Evolutionary conservation across 92 coral and sea anemone genomes (phyloP).

Genomic region (Porites cylindrica): DNA sequence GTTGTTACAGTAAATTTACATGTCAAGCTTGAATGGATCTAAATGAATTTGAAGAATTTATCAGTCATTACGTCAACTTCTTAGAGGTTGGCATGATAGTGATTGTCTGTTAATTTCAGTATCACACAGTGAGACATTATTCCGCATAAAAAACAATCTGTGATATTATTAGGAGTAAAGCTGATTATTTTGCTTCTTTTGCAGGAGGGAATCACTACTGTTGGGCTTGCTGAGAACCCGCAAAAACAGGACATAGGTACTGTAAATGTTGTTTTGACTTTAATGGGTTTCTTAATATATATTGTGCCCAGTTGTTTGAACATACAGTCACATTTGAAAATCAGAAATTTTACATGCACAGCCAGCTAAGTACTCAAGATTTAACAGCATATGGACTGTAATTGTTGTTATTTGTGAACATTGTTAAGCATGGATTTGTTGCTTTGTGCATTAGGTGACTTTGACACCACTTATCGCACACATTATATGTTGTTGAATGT

Average conservation of each 20-base stretch:
- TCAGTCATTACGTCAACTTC: slow-evolving; percentile 44
- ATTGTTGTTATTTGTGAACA: background rate
- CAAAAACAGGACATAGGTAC: slow-evolving; percentile 92
- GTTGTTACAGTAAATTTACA: slow-evolving; percentile 25
- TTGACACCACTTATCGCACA: background rate
- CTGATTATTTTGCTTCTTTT: background rate
- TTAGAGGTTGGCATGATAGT: background rate
- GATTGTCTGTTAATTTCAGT: background rate
- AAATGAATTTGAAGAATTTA: slow-evolving; percentile 68
- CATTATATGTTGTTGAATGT: background rate
- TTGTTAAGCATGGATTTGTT: background rate
- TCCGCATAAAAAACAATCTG: background rate
- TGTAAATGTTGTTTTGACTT: background rate
- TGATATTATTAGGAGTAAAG: background rate
- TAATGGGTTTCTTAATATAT: background rate
- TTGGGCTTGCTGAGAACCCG: slow-evolving; percentile 79
- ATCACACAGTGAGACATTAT: background rate
- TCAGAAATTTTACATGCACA: background rate
- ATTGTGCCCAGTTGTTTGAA: background rate
- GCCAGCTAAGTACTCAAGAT: background rate
- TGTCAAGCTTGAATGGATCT: slow-evolving; percentile 56
- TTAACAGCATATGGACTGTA: background rate
- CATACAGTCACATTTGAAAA: background rate
- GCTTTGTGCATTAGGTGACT: background rate
- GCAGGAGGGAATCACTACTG: slow-evolving; percentile 96